Percentiles rank a stretch among this genome's conserved stretches.
Evolutionary conservation across 2,888 invertebrate genomes (phyloP).

Genomic region (Agapostemon virescens): DNA sequence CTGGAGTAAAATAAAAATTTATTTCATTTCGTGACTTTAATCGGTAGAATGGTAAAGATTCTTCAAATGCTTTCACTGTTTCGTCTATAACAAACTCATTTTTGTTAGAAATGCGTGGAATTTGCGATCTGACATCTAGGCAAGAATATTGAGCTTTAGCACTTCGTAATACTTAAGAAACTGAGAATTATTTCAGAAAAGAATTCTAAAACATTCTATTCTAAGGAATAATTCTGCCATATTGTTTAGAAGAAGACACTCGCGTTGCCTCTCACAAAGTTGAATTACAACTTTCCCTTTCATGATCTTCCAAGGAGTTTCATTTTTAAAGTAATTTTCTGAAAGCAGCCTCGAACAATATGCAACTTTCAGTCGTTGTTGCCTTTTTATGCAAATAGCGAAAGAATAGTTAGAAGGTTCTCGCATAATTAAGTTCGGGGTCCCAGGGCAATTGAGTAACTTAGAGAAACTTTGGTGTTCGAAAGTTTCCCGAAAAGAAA

Average conservation of each 20-base stretch:
- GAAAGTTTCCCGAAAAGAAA: background rate
- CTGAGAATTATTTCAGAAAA: too few relatives aligned
- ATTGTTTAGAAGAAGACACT: background rate
- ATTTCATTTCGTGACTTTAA: too few relatives aligned
- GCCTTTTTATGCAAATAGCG: background rate
- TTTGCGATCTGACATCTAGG: too few relatives aligned
- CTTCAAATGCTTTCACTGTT: too few relatives aligned
- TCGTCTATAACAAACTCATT: too few relatives aligned
- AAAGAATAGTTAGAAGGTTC: background rate
- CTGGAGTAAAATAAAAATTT: too few relatives aligned
- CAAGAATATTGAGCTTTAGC: too few relatives aligned
- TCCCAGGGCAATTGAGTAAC: background rate
- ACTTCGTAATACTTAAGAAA: too few relatives aligned
- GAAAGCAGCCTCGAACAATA: background rate
- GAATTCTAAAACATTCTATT: too few relatives aligned
- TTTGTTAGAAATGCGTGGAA: too few relatives aligned
- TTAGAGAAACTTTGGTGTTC: background rate
- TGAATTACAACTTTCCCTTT: background rate
- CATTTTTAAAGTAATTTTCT: background rate
- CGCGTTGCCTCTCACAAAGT: background rate
- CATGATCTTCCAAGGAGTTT: background rate
- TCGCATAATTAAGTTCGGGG: slow-evolving; percentile 1
- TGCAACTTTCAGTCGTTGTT: background rate
- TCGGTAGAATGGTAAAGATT: too few relatives aligned
- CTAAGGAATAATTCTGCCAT: too few relatives aligned